Evolutionary conservation across 2,888 invertebrate species (phyloP).

Genomic region (Spodoptera picta): DNA sequence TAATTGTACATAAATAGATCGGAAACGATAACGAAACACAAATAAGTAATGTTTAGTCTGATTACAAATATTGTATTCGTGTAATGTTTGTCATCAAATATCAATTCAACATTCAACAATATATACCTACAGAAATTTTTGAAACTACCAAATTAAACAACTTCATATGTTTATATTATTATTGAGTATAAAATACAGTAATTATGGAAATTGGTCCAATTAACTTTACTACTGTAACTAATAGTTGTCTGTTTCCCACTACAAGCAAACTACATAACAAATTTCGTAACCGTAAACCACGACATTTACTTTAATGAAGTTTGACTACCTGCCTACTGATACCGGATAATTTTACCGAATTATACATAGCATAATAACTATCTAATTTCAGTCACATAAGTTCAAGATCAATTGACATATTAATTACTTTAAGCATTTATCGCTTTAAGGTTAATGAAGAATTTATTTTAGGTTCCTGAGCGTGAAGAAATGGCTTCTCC

Average conservation of each 20-base stretch:
- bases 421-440: too few species aligned
- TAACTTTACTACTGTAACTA: constrained; percentile 10
- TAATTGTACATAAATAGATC: too few species aligned
- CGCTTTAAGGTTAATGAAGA: constrained; percentile 65
- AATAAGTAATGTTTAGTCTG: too few species aligned
- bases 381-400: background rate
- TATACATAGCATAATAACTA: background rate
- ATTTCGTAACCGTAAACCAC: constrained; percentile 14
- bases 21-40: too few species aligned
- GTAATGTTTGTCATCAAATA: too few species aligned
- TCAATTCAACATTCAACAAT: too few species aligned
- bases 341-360: background rate
- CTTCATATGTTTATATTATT: too few species aligned
- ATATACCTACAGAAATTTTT: too few species aligned
- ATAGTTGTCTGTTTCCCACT: constrained; percentile 78
- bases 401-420: too few species aligned
- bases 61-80: too few species aligned
- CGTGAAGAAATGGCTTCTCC: constrained; percentile 99
- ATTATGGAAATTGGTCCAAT: constrained; percentile 1
- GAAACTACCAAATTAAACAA: too few species aligned
- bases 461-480: constrained; percentile 94
- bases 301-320: constrained; percentile 21
- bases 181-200: too few species aligned
- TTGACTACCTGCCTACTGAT: constrained; percentile 3
- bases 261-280: constrained; percentile 26